Evolutionary conservation across 2,888 invertebrate genomes (phyloP).

Genomic region (Aquatica leii): DNA sequence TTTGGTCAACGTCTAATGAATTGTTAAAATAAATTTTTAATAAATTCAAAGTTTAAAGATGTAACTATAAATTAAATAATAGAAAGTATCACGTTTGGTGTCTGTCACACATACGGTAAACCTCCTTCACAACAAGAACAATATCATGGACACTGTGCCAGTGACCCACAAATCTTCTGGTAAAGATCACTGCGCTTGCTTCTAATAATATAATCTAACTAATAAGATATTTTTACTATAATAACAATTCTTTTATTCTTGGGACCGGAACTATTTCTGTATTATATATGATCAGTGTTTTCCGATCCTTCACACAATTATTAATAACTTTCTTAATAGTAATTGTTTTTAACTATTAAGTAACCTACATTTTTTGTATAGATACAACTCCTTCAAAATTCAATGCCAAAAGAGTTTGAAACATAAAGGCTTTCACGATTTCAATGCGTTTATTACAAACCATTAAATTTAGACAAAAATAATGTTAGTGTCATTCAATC

Average conservation of each 20-base stretch:
- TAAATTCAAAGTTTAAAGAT: too few relatives aligned
- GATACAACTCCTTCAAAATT: too few relatives aligned
- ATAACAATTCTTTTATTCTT: conserved; percentile 4
- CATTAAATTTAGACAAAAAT: too few relatives aligned
- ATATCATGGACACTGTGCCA: conserved; percentile 16
- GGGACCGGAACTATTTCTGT: not conserved
- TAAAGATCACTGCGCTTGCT: conserved; percentile 4
- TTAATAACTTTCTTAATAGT: not conserved
- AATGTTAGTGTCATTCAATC: too few relatives aligned
- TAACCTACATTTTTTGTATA: too few relatives aligned
- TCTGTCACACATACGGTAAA: conserved; percentile 14
- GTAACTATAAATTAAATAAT: conserved; percentile 3
- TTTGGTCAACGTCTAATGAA: too few relatives aligned
- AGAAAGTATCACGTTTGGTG: conserved; percentile 13
- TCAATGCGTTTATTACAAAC: too few relatives aligned
- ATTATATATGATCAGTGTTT: not conserved
- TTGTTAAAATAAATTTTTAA: too few relatives aligned
- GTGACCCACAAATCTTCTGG: conserved; percentile 16
- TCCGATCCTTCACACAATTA: conserved; percentile 1
- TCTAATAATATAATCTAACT: not conserved
- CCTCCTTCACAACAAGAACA: conserved; percentile 14
- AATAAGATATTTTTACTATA: conserved; percentile 2
- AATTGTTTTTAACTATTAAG: conserved; percentile 5
- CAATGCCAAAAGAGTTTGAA: too few relatives aligned
- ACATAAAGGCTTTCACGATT: too few relatives aligned